These are phyloP conservation scores for Isaurus tuberculatus DNA, from an alignment of 92 coral and sea anemone species.

Conservation along the genomic window DNA sequence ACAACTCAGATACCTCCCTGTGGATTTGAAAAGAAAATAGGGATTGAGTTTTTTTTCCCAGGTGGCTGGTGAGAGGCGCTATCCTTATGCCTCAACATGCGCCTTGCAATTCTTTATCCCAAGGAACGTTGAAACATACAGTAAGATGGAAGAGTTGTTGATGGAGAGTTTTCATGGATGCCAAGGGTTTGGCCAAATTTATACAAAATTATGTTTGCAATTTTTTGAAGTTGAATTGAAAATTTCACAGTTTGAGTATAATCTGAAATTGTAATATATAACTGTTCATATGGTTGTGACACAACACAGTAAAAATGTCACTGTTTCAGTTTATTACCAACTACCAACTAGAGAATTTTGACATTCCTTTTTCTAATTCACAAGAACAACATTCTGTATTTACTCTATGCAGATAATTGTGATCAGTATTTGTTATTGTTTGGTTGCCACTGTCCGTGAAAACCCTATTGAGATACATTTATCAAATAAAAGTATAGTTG, in stretches of 20 bases:
- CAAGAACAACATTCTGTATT: constrained; percentile 24
- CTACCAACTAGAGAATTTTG: constrained; percentile 21
- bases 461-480: constrained; percentile 39
- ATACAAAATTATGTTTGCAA: constrained; percentile 4
- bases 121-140: constrained; percentile 48
- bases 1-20: no score
- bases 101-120: constrained; percentile 55
- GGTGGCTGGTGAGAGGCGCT: constrained; percentile 39
- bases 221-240: constrained; percentile 14
- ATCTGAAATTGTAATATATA: constrained; percentile 7
- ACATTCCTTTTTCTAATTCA: constrained; percentile 13
- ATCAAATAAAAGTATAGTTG: constrained; percentile 44
- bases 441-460: constrained; percentile 24
- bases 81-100: no score
- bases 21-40: no score
- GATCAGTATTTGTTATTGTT: constrained; percentile 8
- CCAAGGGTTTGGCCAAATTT: constrained; percentile 54
- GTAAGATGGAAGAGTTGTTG: constrained; percentile 47
- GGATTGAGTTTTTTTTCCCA: constrained; percentile 45
- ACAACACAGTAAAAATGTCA: constrained; percentile 2
- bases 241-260: constrained; percentile 1
- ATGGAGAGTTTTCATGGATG: constrained; percentile 47
- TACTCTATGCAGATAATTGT: constrained; percentile 19
- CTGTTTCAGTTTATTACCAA: neutral
- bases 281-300: neutral